Percentiles rank a stretch among this genome's conserved stretches.
Conservation (phyloP, 2,888 invertebrate genomes). For the Orgyia antiqua region DNA sequence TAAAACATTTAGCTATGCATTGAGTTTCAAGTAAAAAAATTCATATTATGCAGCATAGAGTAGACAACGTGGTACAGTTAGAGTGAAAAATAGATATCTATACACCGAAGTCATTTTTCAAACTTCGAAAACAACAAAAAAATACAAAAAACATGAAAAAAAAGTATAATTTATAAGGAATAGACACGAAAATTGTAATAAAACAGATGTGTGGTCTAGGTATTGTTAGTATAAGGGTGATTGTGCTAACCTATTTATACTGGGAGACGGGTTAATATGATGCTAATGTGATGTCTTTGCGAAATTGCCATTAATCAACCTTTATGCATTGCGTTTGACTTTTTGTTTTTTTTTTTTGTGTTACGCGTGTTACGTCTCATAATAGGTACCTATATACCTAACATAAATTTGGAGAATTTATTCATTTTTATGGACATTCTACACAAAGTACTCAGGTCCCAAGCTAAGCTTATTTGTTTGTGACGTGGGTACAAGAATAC, state of each 20-base stretch:
- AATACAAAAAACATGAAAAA: constrained; percentile 6
- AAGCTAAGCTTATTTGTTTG: too few relatives aligned
- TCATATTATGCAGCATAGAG: constrained; percentile 21
- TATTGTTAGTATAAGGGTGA: constrained; percentile 23
- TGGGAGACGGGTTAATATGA: constrained; percentile 39
- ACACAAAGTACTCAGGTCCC: too few relatives aligned
- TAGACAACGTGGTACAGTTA: constrained; percentile 25
- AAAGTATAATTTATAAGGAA: not conserved
- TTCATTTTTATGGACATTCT: too few relatives aligned
- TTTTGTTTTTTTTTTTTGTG: too few relatives aligned
- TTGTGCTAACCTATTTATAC: constrained; percentile 46
- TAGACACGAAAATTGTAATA: too few relatives aligned
- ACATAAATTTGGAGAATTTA: too few relatives aligned
- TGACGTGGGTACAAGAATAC: too few relatives aligned
- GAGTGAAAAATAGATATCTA: constrained; percentile 14
- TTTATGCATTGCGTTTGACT: too few relatives aligned
- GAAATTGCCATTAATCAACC: constrained; percentile 42
- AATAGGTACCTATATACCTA: too few relatives aligned
- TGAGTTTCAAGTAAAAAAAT: constrained; percentile 30
- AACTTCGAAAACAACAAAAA: constrained; percentile 24
- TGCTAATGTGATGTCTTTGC: constrained; percentile 41
- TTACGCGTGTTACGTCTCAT: too few relatives aligned
- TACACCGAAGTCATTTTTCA: constrained; percentile 35
- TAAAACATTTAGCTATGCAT: constrained; percentile 51
- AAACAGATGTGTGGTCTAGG: constrained; percentile 17